phyloP scores from a whole-genome alignment of 2,797 vertebrate genomes.

The Xerus rutilus region DNA sequence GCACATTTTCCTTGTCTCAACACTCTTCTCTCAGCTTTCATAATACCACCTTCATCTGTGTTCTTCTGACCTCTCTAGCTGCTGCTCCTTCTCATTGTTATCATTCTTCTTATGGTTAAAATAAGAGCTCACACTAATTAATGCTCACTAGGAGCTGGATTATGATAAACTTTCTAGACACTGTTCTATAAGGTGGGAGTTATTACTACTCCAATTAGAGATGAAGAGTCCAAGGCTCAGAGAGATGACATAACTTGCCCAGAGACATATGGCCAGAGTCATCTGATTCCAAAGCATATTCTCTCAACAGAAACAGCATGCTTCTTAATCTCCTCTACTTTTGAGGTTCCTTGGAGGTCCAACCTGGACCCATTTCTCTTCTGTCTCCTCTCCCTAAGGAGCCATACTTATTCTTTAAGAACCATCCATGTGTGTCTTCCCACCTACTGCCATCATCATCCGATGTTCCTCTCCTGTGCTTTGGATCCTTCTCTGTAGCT shows the following conservation, averaged over 20 bases:
- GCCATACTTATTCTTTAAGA: not conserved
- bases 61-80: constrained; percentile 38
- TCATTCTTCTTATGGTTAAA: not conserved
- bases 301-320: not conserved
- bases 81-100: not conserved
- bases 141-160: not conserved
- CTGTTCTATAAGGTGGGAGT: not conserved
- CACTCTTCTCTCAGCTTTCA: constrained; percentile 51
- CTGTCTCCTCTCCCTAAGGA: not conserved
- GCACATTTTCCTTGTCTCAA: constrained; percentile 57
- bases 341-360: not conserved
- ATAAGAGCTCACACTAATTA: not conserved
- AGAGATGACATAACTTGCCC: not conserved
- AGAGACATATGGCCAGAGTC: not conserved
- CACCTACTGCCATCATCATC: not conserved
- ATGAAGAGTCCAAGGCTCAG: not conserved
- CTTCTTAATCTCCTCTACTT: not conserved
- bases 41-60: constrained; percentile 46
- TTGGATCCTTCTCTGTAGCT: constrained; percentile 19
- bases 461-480: not conserved
- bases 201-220: not conserved
- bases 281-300: not conserved
- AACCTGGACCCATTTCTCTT: not conserved
- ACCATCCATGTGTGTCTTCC: not conserved
- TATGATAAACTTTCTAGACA: no score